Evolutionary conservation across 1,140 invertebrate species (phyloP).

Genomic region (Drosophila kepulauana): DNA sequence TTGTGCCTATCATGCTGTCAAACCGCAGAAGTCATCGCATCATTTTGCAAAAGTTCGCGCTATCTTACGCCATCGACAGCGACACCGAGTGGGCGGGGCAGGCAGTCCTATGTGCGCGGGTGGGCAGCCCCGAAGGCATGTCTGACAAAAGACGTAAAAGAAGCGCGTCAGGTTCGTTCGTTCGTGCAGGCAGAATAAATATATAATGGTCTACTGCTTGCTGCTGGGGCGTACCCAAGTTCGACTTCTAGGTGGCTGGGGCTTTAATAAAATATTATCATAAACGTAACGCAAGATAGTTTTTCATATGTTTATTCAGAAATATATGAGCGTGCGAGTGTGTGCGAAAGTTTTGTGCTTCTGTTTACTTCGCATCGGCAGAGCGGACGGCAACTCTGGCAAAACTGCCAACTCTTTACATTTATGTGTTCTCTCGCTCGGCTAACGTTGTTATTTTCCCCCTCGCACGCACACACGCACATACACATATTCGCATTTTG

Average conservation of each 20-base stretch:
- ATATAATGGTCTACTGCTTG: conserved; percentile 43
- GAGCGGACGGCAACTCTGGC: background rate
- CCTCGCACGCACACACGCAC: conserved; percentile 10
- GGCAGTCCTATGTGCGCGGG: too few relatives aligned
- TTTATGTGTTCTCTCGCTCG: conserved; percentile 4
- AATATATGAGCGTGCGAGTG: conserved; percentile 30
- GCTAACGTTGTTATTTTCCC: conserved; percentile 11
- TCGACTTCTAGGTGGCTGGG: background rate
- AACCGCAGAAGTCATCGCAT: conserved; percentile 65
- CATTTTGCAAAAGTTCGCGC: conserved; percentile 37
- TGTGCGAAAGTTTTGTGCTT: conserved; percentile 24
- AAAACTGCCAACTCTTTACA: conserved; percentile 33
- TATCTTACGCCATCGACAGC: conserved; percentile 58
- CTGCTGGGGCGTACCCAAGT: conserved; percentile 27
- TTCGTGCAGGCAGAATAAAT: conserved; percentile 38
- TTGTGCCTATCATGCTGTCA: conserved; percentile 66
- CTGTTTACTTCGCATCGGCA: conserved; percentile 28
- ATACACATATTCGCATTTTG: conserved; percentile 50
- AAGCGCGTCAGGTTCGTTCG: conserved; percentile 24
- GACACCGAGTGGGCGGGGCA: background rate
- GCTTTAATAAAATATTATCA: conserved; percentile 81
- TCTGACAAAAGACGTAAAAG: conserved; percentile 8
- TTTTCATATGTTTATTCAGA: conserved; percentile 76
- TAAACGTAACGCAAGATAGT: conserved; percentile 79
- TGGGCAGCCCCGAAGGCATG: conserved; percentile 20